Base-by-base conservation (phyloP, 2,113 vertebrate genomes). In the Prinia subflava region DNA sequence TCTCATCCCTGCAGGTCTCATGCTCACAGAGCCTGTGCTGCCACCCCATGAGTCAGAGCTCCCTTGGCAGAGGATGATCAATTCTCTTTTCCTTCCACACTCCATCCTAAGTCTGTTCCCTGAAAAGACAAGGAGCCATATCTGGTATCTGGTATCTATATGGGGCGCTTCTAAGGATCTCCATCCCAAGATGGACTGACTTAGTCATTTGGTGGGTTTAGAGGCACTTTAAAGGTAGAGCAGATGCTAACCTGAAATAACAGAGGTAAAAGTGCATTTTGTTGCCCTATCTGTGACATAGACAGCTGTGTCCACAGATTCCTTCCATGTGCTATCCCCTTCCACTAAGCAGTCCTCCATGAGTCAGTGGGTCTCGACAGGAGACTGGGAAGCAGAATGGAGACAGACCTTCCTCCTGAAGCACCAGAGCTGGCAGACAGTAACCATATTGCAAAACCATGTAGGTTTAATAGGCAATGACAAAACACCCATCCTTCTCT, bases 321-420 rank as follows among this genome's bases (percentile, higher is more conserved):
- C 30, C 42, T 47, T 68, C 31, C 27, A 1, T 11, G 4, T 15
- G 30, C 65, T 78, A 15, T 57, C 41, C 12, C 53, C 24, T 60
- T 67, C 49, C 10, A 3, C 35, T 21, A 52, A 37, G 56, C 24
- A 15, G 47, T 62, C 49, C 41, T 69, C n/a, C 39, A 8, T 13
- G 12, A 63, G 62, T 50, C 70, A 47, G 15, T 0, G 1, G 21
- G 7, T 42, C 44, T 35, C 0, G 0, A 33, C 46, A 52, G 70
- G 65, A 94, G 57, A 10, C 19, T 28, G 42, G 46, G 17, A 71
- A 35, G 31, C 35, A 44, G 37, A 83, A 33, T 10, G 28, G 65
- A 57, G 49, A 30, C 35, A 81, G 44, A 22, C 25, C 4, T 73
- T 88, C 79, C 44, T 82, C 57, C 70, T 56, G 53, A 73, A 50